phyloP scores from a whole-genome alignment of 1,140 invertebrate genomes.

The Diachasma alloeum region DNA sequence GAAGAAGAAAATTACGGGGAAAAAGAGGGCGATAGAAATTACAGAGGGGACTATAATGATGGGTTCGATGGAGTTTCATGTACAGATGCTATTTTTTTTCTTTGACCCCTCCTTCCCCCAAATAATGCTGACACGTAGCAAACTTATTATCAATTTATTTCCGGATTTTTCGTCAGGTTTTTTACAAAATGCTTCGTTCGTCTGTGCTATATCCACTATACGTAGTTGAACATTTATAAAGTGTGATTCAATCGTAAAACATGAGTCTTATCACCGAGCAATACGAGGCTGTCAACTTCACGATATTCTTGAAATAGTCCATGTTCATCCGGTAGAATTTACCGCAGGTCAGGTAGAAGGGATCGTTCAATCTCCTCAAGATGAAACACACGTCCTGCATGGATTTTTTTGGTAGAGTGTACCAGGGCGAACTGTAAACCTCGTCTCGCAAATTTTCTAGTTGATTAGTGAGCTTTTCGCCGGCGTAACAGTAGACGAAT shows the following conservation, averaged over 20 bases:
- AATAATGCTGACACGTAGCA: background rate
- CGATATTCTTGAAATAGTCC: conserved; percentile 35
- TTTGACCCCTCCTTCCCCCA: too few species aligned
- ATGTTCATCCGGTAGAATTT: conserved; percentile 38
- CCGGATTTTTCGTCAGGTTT: background rate
- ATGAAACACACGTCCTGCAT: conserved; percentile 34
- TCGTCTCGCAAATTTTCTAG: conserved; percentile 24
- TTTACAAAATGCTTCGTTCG: background rate
- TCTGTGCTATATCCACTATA: background rate
- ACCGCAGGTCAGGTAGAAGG: conserved; percentile 35
- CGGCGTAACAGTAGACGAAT: conserved; percentile 32
- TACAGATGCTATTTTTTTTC: too few species aligned
- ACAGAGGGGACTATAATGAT: too few species aligned
- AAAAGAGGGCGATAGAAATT: too few species aligned
- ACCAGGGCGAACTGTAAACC: conserved; percentile 34
- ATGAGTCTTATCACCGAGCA: conserved; percentile 38
- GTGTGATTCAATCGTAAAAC: background rate
- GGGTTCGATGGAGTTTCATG: too few species aligned
- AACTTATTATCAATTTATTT: background rate
- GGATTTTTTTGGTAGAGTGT: conserved; percentile 30
- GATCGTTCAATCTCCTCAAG: conserved; percentile 34
- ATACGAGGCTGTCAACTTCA: conserved; percentile 41
- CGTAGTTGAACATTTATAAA: too few species aligned
- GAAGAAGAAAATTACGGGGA: too few species aligned
- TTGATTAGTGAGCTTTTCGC: conserved; percentile 33